Evolutionary conservation across 2,797 vertebrate species (phyloP), one percentile per base, ranked within the genome.

Genomic region (Lacerta agilis): DNA sequence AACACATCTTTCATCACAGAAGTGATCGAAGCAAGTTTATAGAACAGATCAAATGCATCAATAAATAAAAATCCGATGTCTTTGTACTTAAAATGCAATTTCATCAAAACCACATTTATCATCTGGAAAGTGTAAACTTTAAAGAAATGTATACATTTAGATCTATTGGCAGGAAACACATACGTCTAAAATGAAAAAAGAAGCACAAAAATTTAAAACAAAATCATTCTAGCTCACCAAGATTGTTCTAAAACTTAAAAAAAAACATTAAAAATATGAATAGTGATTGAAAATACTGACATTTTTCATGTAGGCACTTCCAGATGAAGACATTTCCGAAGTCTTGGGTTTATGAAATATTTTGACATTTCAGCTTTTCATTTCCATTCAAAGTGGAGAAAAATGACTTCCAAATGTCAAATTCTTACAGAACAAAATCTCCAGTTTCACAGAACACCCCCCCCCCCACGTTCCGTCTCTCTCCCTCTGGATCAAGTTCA

Each of bases 351-450:
- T 67, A 85, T 88, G 76, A 79, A 84, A 88, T 84, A 84, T 84
- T 85, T 85, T 85, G 87, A 88, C 83, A 88, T 88, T 88, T 88
- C 69, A 80, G 58, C 25, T 85, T 88, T 87, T 87, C 64, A 73
- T 87, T 81, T 88, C 66, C 69, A 64, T 64, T 84, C 83, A 85
- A 72, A 66, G 41, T 49, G 33, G 5, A n/a, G 55, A 29, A 17
- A 81, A 80, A 80, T 73, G 41, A 73, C 75, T 80, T 33, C 55
- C 77, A 88, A 88, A 88, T 85, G 87, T 55, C 77, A 88, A 36
- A 72, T 88, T 84, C 49, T 79, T 66, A 77, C 41, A 85, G 58
- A 79, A 85, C n/a, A 84, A 58, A 79, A 84, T 29, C 18, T 79
- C 43, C 49, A 61, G n/a, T 58, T 79, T 78, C 43, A 69, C 36